A percentile compares a stretch with the other conserved stretches of the same genome.
These are phyloP conservation scores for Parazoanthus swiftii DNA, from an alignment of 92 coral and sea anemone genomes.

Conservation along the genomic window DNA sequence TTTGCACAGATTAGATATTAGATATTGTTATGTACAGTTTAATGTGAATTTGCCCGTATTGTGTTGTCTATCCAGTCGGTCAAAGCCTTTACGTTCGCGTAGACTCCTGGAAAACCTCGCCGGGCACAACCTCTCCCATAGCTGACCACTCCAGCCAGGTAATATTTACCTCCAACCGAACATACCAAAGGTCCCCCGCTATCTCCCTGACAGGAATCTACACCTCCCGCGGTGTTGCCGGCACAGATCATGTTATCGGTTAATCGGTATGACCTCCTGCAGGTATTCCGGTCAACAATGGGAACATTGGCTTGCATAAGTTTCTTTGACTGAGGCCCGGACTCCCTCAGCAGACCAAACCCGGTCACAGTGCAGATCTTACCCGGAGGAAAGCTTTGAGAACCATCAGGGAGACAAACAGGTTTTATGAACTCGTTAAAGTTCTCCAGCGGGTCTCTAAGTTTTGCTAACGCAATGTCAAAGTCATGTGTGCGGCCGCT, in stretches of 20 bases:
- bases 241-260: slow-evolving; percentile 60
- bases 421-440: slow-evolving; percentile 50
- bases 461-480: slow-evolving; percentile 54
- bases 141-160: slow-evolving; percentile 58
- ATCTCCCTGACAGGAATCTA: slow-evolving; percentile 62
- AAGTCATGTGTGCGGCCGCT: slow-evolving; percentile 36
- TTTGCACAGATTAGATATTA: neutral
- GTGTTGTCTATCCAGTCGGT: slow-evolving; percentile 44
- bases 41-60: neutral
- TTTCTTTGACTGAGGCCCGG: neutral
- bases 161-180: slow-evolving; percentile 41
- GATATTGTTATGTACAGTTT: neutral
- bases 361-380: slow-evolving; percentile 58
- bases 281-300: slow-evolving; percentile 18
- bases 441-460: slow-evolving; percentile 49
- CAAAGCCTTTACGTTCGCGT: slow-evolving; percentile 53
- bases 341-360: slow-evolving; percentile 23
- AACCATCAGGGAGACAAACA: slow-evolving; percentile 53
- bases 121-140: slow-evolving; percentile 51
- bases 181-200: slow-evolving; percentile 60
- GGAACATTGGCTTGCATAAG: slow-evolving; percentile 52
- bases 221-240: slow-evolving; percentile 42
- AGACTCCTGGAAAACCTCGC: slow-evolving; percentile 43
- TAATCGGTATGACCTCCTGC: slow-evolving; percentile 26
- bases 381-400: slow-evolving; percentile 38